A percentile compares a stretch with the other conserved stretches of the same genome.
These are phyloP conservation scores for Drepana falcataria DNA, from an alignment of 2,888 invertebrate species.

Conservation along the genomic window DNA sequence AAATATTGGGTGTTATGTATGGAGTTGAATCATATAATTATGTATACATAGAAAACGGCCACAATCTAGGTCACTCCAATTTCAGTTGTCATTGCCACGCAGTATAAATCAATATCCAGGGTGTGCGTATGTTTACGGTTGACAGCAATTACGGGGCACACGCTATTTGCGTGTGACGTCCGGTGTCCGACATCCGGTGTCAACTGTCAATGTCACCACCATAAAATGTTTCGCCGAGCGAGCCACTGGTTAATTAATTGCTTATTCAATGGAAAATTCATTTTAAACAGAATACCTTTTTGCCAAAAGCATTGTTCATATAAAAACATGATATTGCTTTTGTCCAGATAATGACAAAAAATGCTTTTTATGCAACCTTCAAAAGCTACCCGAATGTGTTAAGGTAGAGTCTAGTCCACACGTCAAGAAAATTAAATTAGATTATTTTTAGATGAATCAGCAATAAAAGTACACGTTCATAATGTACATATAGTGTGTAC, in stretches of 20 bases:
- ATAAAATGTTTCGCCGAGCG: constrained; percentile 24
- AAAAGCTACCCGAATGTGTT: not conserved
- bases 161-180: constrained; percentile 28
- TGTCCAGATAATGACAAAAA: constrained; percentile 1
- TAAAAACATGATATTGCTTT: no score
- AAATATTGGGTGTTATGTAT: no score
- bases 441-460: no score
- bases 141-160: constrained; percentile 37
- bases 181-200: constrained; percentile 35
- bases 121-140: constrained; percentile 24
- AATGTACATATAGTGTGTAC: no score
- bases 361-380: not conserved
- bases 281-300: not conserved
- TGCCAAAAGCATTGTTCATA: no score
- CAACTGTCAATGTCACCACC: constrained; percentile 46
- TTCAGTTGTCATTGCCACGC: constrained; percentile 12
- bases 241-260: constrained; percentile 20
- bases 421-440: no score
- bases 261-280: constrained; percentile 9
- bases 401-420: not conserved
- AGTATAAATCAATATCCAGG: constrained; percentile 17
- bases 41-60: no score
- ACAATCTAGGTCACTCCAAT: constrained; percentile 10
- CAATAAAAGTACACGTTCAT: no score
- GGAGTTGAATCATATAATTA: no score